Evolutionary conservation across 2,888 invertebrate genomes (phyloP), one percentile per base, ranked within the genome.

Genomic region (Fabriciana adippe): DNA sequence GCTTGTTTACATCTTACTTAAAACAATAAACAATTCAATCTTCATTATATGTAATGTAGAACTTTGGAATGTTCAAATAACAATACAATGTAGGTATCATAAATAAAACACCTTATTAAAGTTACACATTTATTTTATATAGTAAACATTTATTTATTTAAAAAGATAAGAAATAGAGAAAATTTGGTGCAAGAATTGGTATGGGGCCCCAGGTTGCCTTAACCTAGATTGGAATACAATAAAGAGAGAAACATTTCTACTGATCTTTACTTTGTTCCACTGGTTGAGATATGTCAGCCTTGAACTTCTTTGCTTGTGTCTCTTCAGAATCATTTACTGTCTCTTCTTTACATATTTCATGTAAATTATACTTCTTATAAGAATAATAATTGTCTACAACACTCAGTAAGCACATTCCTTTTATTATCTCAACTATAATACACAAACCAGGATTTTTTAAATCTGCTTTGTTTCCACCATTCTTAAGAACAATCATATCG

Each of bases 321-420:
- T 79, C 92, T 67, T 88, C 92, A 3, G 80, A 73, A 69, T 92
- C 92, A 77, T 84, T 87, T n/a, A 75, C 69, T 50, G 80, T 61
- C 56, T 92, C 90, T 8, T 90, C 90, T 76, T 92, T 92, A 77
- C 87, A 88, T 72, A 94, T 80, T 85, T 97, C 96, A 70, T 95
- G 85, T 69, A 98, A 89, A 91, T 98, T 98, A 87, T 97, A 98
- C 83, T 97, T 98, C 77, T 95, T 96, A 81, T 94, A 95, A 73
- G 94, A 94, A 78, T 94, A 93, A 86, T 96, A 98, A 84, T 97
- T 94, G 41, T 96, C 95, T 41, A 97, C 94, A 67, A 98, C 94
- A 70, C 96, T 95, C 13, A 99, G 80, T 73, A 97, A 95, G 77
- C 97, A 97, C 77, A 96, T 93, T 31, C 95, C 95, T 79, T 96